A percentile compares a stretch with the other conserved stretches of the same genome.
These are phyloP conservation scores for Hedychridium roseum DNA, from an alignment of 2,888 invertebrate genomes.

Conservation along the genomic window DNA sequence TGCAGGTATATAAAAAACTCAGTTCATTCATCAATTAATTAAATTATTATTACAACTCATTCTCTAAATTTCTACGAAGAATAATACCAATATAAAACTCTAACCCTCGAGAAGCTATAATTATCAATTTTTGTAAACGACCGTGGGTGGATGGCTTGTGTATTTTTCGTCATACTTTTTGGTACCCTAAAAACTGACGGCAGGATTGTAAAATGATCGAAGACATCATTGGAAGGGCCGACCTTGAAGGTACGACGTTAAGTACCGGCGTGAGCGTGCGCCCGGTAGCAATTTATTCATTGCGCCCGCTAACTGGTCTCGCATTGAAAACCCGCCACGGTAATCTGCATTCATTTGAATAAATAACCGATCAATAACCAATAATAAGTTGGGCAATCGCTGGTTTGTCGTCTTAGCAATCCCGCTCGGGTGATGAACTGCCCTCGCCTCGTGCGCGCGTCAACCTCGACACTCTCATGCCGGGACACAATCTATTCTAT, in stretches of 20 bases:
- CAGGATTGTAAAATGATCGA: slow-evolving; percentile 1
- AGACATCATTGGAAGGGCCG: slow-evolving; percentile 4
- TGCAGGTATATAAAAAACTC: too few relatives aligned
- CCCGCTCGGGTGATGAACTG: slow-evolving; percentile 50
- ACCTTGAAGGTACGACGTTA: slow-evolving; percentile 40
- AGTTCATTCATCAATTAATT: too few relatives aligned
- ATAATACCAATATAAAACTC: too few relatives aligned
- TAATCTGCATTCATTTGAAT: slow-evolving; percentile 65
- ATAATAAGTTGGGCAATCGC: slow-evolving; percentile 61
- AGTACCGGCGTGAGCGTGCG: slow-evolving; percentile 53
- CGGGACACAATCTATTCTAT: too few relatives aligned
- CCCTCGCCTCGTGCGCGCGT: slow-evolving; percentile 14
- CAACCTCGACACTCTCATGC: too few relatives aligned
- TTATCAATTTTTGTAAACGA: too few relatives aligned
- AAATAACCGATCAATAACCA: slow-evolving; percentile 64
- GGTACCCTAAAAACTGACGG: too few relatives aligned
- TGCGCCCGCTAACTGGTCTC: slow-evolving; percentile 60
- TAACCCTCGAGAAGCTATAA: too few relatives aligned
- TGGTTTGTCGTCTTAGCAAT: slow-evolving; percentile 61
- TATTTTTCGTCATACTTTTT: too few relatives aligned
- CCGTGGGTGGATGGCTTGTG: too few relatives aligned
- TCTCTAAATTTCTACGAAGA: too few relatives aligned
- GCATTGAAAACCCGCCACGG: slow-evolving; percentile 61
- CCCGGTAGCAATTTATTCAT: slow-evolving; percentile 65
- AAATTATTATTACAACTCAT: too few relatives aligned